Percentiles rank a stretch among this genome's conserved stretches.
These are phyloP conservation scores for Lordiphosa stackelbergi DNA, from an alignment of 1,140 invertebrate species.

Conservation along the genomic window DNA sequence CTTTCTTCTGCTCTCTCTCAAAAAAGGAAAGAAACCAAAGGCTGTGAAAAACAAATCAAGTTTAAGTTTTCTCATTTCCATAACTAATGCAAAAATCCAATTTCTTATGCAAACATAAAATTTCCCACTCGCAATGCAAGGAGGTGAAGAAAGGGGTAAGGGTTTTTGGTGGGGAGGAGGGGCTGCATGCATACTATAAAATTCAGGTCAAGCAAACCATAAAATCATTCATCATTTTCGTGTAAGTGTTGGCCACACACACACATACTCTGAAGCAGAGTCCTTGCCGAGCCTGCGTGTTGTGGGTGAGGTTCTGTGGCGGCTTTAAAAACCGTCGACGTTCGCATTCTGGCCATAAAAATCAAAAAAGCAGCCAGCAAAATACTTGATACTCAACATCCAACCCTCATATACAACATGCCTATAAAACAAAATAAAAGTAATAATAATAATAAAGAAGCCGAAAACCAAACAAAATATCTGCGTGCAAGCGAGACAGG, in stretches of 20 bases:
- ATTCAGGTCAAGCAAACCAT: slow-evolving; percentile 76
- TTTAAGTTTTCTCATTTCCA: slow-evolving; percentile 76
- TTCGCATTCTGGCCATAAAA: slow-evolving; percentile 73
- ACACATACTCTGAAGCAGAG: slow-evolving; percentile 31
- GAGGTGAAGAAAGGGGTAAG: slow-evolving; percentile 24
- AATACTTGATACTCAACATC: slow-evolving; percentile 34
- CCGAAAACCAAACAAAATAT: slow-evolving; percentile 39
- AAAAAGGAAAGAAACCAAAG: slow-evolving; percentile 29
- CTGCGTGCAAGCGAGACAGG: slow-evolving; percentile 57
- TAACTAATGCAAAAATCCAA: slow-evolving; percentile 77
- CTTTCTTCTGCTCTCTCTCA: slow-evolving; percentile 49
- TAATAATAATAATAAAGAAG: slow-evolving; percentile 62
- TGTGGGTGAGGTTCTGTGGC: slow-evolving; percentile 37
- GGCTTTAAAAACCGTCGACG: slow-evolving; percentile 72
- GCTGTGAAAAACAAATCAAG: slow-evolving; percentile 73
- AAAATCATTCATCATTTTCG: slow-evolving; percentile 77
- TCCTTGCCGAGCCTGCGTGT: slow-evolving; percentile 45
- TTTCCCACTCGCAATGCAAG: slow-evolving; percentile 72
- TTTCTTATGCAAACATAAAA: slow-evolving; percentile 77
- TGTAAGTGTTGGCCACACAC: slow-evolving; percentile 64
- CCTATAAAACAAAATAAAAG: slow-evolving; percentile 68
- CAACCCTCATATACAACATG: slow-evolving; percentile 31
- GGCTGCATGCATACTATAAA: slow-evolving; percentile 72
- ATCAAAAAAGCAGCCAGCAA: slow-evolving; percentile 61
- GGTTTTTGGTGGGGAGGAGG: not conserved